Evolutionary conservation across 2,888 invertebrate species (phyloP).

Genomic region (Acrocyrtus sp.): DNA sequence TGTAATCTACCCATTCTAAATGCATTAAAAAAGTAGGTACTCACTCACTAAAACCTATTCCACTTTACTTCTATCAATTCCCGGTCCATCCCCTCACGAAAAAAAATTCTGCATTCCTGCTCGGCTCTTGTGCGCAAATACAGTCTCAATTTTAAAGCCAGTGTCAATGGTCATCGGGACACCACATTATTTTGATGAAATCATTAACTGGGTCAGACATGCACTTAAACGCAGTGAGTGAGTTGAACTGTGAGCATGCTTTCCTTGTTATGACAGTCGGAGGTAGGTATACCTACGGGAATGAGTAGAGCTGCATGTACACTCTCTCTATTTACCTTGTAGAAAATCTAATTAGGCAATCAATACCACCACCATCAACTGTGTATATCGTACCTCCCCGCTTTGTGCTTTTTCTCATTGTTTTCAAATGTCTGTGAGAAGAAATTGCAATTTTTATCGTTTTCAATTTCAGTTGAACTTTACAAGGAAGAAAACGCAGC

Average conservation of each 20-base stretch:
- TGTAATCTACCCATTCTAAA: no score
- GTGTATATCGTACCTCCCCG: no score
- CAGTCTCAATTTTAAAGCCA: constrained; percentile 30
- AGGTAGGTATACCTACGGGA: no score
- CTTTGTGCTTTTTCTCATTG: no score
- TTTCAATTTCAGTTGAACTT: constrained; percentile 39
- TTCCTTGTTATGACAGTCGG: no score
- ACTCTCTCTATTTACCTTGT: not conserved
- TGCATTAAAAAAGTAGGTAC: no score
- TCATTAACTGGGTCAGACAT: constrained; percentile 50
- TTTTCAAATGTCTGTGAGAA: not conserved
- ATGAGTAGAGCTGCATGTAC: no score
- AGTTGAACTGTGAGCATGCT: no score
- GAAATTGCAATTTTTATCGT: constrained; percentile 27
- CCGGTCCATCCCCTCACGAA: constrained; percentile 33
- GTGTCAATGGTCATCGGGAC: constrained; percentile 53
- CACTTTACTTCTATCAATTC: constrained; percentile 2
- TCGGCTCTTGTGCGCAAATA: constrained; percentile 2
- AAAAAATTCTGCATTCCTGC: no score
- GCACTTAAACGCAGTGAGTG: not conserved
- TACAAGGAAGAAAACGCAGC: constrained; percentile 18
- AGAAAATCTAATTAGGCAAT: constrained; percentile 36
- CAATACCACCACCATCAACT: constrained; percentile 1
- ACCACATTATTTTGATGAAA: constrained; percentile 46
- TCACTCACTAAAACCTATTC: no score